Evolutionary conservation across 2,888 invertebrate genomes (phyloP).

Genomic region (Mythimna lalbum): DNA sequence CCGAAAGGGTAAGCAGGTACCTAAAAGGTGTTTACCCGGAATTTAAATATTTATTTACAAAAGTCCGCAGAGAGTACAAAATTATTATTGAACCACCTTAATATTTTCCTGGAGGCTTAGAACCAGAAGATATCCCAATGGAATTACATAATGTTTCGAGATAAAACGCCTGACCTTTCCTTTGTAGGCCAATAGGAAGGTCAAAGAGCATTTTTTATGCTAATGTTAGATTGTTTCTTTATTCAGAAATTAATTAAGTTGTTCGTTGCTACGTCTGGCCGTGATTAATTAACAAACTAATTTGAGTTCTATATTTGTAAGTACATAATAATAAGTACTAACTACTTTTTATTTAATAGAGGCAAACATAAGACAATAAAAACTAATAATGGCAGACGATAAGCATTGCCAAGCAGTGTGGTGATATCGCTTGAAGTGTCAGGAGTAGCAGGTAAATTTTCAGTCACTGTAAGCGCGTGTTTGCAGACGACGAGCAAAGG

Average conservation of each 20-base stretch:
- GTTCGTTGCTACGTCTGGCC: conserved; percentile 21
- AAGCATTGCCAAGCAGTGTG: too few relatives aligned
- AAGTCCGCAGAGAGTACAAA: conserved; percentile 29
- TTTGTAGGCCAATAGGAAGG: conserved; percentile 39
- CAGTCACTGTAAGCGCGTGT: too few relatives aligned
- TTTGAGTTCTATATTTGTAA: conserved; percentile 19
- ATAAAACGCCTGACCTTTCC: conserved; percentile 55
- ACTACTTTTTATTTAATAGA: background rate
- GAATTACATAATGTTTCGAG: conserved; percentile 58
- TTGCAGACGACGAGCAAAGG: too few relatives aligned
- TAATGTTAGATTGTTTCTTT: conserved; percentile 42
- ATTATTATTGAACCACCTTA: conserved; percentile 48
- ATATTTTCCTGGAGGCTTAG: conserved; percentile 45
- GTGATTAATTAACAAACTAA: conserved; percentile 43
- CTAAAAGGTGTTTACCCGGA: conserved; percentile 14
- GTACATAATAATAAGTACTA: background rate
- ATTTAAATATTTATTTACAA: conserved; percentile 45
- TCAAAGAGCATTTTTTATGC: conserved; percentile 52
- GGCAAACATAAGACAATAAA: too few relatives aligned
- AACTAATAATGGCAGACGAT: too few relatives aligned
- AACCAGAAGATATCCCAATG: conserved; percentile 45
- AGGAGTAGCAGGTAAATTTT: too few relatives aligned
- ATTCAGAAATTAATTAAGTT: conserved; percentile 51
- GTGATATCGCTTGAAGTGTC: too few relatives aligned
- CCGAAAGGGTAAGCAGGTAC: conserved; percentile 12